Percentiles rank a stretch among this genome's conserved stretches.
Conservation (phyloP, 2,113 vertebrate genomes). For the Erythrocercus mccallii region DNA sequence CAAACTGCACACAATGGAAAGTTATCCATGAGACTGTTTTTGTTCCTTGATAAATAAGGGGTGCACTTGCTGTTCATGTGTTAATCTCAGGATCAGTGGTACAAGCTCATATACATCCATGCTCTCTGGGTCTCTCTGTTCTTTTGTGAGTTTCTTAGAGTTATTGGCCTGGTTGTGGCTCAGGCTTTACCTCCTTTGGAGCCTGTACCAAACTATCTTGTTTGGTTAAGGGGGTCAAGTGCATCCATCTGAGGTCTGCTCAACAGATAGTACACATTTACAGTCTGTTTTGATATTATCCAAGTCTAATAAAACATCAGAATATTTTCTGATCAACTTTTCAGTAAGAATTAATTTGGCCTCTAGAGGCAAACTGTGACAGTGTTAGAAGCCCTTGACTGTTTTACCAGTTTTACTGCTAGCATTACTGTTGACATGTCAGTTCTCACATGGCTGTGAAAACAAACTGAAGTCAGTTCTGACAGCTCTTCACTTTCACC, state of each 20-base stretch:
- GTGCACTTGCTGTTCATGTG: background rate
- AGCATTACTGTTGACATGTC: background rate
- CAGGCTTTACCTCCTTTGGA: background rate
- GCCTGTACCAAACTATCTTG: background rate
- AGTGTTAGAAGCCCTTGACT: background rate
- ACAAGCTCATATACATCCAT: background rate
- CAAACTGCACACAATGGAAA: background rate
- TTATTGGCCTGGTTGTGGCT: background rate
- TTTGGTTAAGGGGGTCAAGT: background rate
- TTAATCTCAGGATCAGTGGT: background rate
- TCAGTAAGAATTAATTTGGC: background rate
- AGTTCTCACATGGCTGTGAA: background rate
- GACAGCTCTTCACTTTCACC: background rate
- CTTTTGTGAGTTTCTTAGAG: background rate
- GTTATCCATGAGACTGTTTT: background rate
- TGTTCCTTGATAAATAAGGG: background rate
- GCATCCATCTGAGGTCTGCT: background rate
- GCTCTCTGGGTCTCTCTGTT: background rate
- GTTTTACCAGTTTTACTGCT: background rate
- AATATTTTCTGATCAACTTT: background rate
- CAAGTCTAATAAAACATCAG: background rate
- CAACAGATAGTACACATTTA: background rate
- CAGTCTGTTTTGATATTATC: background rate
- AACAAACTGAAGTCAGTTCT: background rate
- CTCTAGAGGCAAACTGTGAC: background rate